These are phyloP conservation scores for Chelonoidis abingdonii DNA, from an alignment of 2,113 vertebrate species.

Conservation along the genomic window DNA sequence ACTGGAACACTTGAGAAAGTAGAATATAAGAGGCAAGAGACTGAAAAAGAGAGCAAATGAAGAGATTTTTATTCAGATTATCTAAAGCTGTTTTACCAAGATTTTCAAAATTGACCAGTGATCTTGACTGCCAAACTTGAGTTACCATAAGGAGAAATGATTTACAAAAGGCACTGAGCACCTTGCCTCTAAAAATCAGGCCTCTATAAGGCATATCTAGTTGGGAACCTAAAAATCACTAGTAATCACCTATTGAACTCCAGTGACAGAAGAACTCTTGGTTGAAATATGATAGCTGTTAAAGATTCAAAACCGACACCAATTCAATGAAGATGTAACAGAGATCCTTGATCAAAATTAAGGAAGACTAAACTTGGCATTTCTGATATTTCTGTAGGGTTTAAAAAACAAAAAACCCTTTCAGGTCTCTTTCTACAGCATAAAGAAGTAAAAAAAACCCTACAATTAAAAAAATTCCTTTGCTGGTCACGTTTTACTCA, in stretches of 20 bases:
- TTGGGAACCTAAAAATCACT: neutral
- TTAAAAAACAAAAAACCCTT: slow-evolving; percentile 48
- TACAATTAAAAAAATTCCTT: neutral
- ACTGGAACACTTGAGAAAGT: slow-evolving; percentile 27
- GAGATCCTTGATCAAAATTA: slow-evolving; percentile 9
- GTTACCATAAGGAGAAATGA: neutral
- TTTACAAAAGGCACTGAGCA: neutral
- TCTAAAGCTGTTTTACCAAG: slow-evolving; percentile 14
- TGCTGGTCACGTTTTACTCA: neutral
- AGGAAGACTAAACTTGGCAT: neutral
- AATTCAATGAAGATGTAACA: neutral
- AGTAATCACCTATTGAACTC: neutral
- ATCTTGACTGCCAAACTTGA: slow-evolving; percentile 30
- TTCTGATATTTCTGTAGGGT: neutral
- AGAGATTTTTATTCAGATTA: neutral
- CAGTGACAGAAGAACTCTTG: neutral
- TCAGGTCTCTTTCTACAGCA: neutral
- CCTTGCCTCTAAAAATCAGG: slow-evolving; percentile 20
- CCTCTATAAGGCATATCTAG: neutral
- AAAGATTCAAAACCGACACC: neutral
- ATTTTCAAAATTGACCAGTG: slow-evolving; percentile 37
- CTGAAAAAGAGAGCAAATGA: neutral
- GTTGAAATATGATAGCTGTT: slow-evolving; percentile 4
- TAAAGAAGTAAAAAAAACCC: neutral
- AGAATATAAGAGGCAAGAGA: neutral